Percentiles rank a stretch among this genome's conserved stretches.
Conservation (phyloP, 2,797 vertebrate species). For the Knipowitschia caucasica region DNA sequence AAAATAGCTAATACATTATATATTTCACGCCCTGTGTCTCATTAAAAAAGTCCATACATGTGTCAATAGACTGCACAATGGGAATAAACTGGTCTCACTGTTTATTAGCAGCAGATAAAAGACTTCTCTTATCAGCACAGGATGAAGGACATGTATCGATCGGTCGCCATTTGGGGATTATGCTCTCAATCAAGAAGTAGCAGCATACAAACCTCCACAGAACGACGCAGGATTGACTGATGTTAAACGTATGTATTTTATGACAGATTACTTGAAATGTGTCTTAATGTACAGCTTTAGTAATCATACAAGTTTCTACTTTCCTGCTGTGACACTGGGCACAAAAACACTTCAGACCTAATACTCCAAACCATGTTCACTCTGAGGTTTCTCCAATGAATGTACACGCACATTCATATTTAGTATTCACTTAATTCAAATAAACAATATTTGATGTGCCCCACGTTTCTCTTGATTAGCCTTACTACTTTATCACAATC, state of each 20-base stretch:
- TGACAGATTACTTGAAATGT: neutral
- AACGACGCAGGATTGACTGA: neutral
- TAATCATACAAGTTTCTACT: neutral
- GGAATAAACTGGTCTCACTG: conserved; percentile 3
- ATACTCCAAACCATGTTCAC: too few relatives aligned
- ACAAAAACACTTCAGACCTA: too few relatives aligned
- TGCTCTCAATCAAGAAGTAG: conserved; percentile 7
- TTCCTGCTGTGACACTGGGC: neutral
- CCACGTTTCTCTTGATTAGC: too few relatives aligned
- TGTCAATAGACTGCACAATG: neutral
- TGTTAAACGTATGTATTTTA: neutral
- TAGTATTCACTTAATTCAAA: too few relatives aligned
- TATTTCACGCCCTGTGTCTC: neutral
- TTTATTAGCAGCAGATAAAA: conserved; percentile 11
- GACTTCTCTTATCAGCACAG: conserved; percentile 12
- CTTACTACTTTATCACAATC: neutral
- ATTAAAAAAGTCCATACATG: conserved; percentile 11
- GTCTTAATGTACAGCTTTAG: neutral
- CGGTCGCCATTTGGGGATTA: conserved; percentile 1
- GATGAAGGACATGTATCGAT: conserved; percentile 11
- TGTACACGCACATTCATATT: too few relatives aligned
- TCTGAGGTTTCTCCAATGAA: too few relatives aligned
- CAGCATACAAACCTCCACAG: neutral
- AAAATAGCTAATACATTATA: neutral
- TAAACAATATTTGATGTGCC: too few relatives aligned